Evolutionary conservation across 2,888 invertebrate genomes (phyloP), one percentile per base, ranked within the genome.

Genomic region (Chaetoderma sp.): DNA sequence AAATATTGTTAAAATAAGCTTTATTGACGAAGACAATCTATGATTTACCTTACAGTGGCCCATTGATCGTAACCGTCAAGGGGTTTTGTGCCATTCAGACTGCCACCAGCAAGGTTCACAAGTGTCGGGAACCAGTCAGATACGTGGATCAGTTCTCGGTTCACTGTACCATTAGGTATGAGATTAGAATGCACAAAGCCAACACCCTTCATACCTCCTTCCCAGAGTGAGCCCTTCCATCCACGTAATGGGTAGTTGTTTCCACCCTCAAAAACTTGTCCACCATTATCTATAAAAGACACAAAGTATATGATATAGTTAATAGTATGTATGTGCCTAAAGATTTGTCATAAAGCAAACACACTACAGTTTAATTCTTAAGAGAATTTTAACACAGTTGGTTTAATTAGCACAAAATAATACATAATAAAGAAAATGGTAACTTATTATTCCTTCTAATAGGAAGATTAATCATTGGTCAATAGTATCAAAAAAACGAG

Each of bases 201-300:
- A 2, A 83, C 80, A 1, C 83, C 85, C 32, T 67, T 64, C 62
- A 77, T 71, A 30, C 79, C 80, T 10, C 80, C 79, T 47, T 80
- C 80, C 77, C 78, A 80, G 27, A 76, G 64, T 0, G 76, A 72
- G 5, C 63, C 67, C 63, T 80, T 80, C 72, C 72, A 72, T 3
- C 80, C 79, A 28, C 79, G 54, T 10, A 80, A 69, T 3, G 80
- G 80, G 68, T 70, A 79, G 63, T 80, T 80, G 64, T 75, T 78
- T 21, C 78, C 79, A 1, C 80, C 79, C 2, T 65, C 61, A 6
- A 58, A 23, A 21, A 77, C 60, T 45, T 76, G 72, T 13, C 80
- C 80, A 16, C 79, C 79, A 67, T 79, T 79, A 58, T 79, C 96
- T 78, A 68, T 5, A n/a, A n/a, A n/a, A n/a, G n/a, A n/a, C n/a